Conservation (phyloP, 2,797 vertebrate species). For the Sorex maritimensis region DNA sequence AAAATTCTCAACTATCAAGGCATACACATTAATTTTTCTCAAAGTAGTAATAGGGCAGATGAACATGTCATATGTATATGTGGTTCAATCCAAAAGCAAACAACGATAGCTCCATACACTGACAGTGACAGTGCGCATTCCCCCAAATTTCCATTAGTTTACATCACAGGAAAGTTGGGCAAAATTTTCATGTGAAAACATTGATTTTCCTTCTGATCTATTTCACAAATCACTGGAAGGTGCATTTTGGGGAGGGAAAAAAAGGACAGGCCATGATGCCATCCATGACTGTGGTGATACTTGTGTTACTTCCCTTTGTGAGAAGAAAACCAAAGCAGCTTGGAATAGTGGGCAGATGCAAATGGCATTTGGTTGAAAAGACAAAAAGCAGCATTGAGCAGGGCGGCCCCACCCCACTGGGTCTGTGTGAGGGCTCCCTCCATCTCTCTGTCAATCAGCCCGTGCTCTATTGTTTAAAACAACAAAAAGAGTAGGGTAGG, state of each 20-base stretch:
- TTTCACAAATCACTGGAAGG: slow-evolving; percentile 72
- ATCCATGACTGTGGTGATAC: slow-evolving; percentile 10
- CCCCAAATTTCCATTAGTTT: slow-evolving; percentile 52
- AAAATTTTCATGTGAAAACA: slow-evolving; percentile 75
- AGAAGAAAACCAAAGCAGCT: slow-evolving; percentile 74
- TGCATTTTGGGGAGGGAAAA: slow-evolving; percentile 43
- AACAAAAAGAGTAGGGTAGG: slow-evolving; percentile 36
- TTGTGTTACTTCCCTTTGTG: slow-evolving; percentile 72
- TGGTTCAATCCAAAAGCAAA: slow-evolving; percentile 44
- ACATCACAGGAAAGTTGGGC: slow-evolving; percentile 35
- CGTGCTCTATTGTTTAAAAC: slow-evolving; percentile 51
- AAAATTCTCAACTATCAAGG: neutral
- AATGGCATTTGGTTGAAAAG: slow-evolving; percentile 73
- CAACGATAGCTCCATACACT: neutral
- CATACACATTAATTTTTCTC: slow-evolving; percentile 11
- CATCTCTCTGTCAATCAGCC: slow-evolving; percentile 80
- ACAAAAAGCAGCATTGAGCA: slow-evolving; percentile 69
- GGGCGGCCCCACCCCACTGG: slow-evolving; percentile 74
- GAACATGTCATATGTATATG: neutral
- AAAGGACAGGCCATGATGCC: slow-evolving; percentile 63
- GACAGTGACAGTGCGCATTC: neutral
- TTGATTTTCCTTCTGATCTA: slow-evolving; percentile 65
- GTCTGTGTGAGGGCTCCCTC: slow-evolving; percentile 64
- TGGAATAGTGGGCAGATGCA: slow-evolving; percentile 73
- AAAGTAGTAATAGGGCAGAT: neutral